Conservation (phyloP, 2,797 vertebrate species). For the Cyclura pinguis region DNA sequence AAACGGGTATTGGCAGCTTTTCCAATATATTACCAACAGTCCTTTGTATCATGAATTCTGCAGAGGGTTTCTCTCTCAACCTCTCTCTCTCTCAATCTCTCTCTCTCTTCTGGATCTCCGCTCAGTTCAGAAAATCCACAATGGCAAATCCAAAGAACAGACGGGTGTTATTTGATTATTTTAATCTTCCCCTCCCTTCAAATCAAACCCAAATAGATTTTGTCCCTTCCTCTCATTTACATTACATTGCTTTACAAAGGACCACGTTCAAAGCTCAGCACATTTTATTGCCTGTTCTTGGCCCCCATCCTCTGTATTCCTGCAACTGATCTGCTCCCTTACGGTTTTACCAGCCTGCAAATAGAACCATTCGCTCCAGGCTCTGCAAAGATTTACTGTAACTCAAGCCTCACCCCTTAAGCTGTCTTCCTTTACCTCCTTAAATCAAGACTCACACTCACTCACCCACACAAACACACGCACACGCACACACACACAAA, state of each 20-base stretch:
- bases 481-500: accelerated
- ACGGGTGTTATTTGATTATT: neutral
- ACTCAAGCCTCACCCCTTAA: slow-evolving; percentile 48
- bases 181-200: neutral
- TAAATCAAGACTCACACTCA: neutral
- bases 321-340: slow-evolving; percentile 64
- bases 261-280: slow-evolving; percentile 62
- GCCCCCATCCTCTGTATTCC: slow-evolving; percentile 62
- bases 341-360: slow-evolving; percentile 49
- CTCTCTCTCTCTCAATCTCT: slow-evolving; percentile 3
- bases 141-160: slow-evolving; percentile 63
- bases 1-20: slow-evolving; percentile 61
- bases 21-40: slow-evolving; percentile 41
- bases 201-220: slow-evolving; percentile 36
- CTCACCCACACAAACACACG: no score
- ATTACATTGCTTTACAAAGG: slow-evolving; percentile 62
- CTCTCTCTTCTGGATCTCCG: neutral
- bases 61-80: slow-evolving; percentile 27
- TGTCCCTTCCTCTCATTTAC: slow-evolving; percentile 62
- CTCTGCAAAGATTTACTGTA: neutral
- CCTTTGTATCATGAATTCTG: slow-evolving; percentile 76
- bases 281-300: slow-evolving; percentile 62
- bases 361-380: slow-evolving; percentile 52
- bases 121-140: slow-evolving; percentile 62
- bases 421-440: accelerated